These are phyloP conservation scores for Cotesia vestalis DNA, from an alignment of 1,140 invertebrate species.

Conservation along the genomic window DNA sequence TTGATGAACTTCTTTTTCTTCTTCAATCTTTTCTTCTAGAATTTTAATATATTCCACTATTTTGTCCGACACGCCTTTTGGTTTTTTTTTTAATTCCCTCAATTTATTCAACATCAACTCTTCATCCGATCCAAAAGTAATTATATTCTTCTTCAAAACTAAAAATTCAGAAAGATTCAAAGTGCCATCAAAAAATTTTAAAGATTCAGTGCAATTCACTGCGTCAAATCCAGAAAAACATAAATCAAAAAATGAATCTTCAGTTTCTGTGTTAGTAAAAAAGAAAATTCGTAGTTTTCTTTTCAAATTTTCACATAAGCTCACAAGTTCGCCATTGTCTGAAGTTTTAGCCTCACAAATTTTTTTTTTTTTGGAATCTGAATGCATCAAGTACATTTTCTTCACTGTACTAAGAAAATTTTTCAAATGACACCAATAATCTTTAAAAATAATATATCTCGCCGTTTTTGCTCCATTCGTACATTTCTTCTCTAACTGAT, in stretches of 20 bases:
- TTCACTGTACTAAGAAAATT: slow-evolving; percentile 54
- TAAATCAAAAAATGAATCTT: neutral
- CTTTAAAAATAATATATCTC: slow-evolving; percentile 40
- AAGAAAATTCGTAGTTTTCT: no score
- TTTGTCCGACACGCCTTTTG: no score
- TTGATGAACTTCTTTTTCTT: no score
- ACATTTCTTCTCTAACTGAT: slow-evolving; percentile 36
- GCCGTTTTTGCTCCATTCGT: slow-evolving; percentile 41
- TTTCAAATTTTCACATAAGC: no score
- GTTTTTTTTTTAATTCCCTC: neutral
- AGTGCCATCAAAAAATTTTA: slow-evolving; percentile 37
- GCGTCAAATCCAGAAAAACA: slow-evolving; percentile 49
- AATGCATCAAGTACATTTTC: slow-evolving; percentile 54
- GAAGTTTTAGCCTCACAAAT: neutral
- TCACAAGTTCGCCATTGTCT: no score
- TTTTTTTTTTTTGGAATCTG: slow-evolving; percentile 55
- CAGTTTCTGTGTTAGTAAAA: no score
- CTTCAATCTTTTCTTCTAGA: no score
- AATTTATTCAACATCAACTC: neutral
- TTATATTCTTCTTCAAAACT: neutral
- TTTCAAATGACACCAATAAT: slow-evolving; percentile 48
- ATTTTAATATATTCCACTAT: no score
- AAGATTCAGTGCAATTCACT: slow-evolving; percentile 46
- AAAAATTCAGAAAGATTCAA: neutral
- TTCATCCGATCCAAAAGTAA: neutral